These are phyloP conservation scores for Chaetophractus vellerosus DNA, from an alignment of 2,797 vertebrate genomes.

Conservation along the genomic window DNA sequence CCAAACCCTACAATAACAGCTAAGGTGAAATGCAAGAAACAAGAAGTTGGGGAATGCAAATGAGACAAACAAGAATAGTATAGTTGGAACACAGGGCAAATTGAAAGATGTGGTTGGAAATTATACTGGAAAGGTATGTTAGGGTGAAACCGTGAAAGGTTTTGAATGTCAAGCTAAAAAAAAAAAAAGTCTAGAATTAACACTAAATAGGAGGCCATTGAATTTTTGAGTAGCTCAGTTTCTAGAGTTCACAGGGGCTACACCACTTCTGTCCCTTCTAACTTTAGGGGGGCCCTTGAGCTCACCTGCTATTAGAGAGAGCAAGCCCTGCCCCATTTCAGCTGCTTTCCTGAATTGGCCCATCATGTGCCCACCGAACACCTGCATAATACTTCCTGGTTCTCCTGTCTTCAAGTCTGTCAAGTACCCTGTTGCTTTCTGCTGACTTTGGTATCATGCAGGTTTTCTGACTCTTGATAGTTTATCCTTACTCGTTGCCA, in stretches of 20 bases:
- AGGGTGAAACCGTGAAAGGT: background rate
- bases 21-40: background rate
- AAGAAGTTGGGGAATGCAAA: background rate
- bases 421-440: background rate
- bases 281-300: accelerated
- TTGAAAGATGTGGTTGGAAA: constrained; percentile 24
- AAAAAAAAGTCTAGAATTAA: background rate
- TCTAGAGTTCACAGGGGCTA: background rate
- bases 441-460: accelerated
- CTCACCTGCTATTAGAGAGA: background rate
- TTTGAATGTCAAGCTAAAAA: constrained; percentile 45
- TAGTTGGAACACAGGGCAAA: background rate
- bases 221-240: background rate
- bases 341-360: background rate
- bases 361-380: accelerated
- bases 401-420: background rate
- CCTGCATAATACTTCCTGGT: background rate
- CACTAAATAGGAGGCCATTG: background rate
- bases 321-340: background rate
- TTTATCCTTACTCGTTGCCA: background rate
- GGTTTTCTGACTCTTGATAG: background rate
- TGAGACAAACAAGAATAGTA: background rate
- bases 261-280: background rate
- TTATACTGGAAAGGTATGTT: constrained; percentile 14
- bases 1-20: background rate